phyloP scores from a whole-genome alignment of 2,888 invertebrate species.

The Watsonalla binaria region DNA sequence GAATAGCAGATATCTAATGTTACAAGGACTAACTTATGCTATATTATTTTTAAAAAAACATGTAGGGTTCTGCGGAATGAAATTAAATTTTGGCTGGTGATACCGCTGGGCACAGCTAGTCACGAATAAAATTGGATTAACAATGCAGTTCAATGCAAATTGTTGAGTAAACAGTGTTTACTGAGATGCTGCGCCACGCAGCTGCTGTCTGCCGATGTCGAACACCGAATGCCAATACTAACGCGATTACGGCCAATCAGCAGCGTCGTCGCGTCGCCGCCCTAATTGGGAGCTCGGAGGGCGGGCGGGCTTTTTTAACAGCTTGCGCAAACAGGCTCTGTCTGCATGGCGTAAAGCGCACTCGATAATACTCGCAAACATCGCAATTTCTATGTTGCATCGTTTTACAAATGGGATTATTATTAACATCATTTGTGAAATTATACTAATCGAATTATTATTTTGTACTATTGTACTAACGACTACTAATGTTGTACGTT shows the following conservation, averaged over 20 bases:
- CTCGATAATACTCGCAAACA: neutral
- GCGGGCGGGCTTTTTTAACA: constrained; percentile 71
- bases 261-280: constrained; percentile 69
- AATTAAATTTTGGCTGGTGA: too few relatives aligned
- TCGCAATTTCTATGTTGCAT: neutral
- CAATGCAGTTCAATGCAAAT: neutral
- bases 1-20: too few relatives aligned
- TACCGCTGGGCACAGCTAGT: too few relatives aligned
- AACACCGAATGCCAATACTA: constrained; percentile 70
- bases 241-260: constrained; percentile 77
- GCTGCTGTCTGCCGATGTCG: constrained; percentile 9
- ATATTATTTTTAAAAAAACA: too few relatives aligned
- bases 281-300: constrained; percentile 74
- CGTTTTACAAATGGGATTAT: neutral
- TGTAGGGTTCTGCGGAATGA: too few relatives aligned
- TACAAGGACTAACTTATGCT: too few relatives aligned
- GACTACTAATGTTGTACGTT: too few relatives aligned
- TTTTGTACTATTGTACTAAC: too few relatives aligned
- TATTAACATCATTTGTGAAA: neutral
- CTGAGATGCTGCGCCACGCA: constrained; percentile 22
- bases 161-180: constrained; percentile 19
- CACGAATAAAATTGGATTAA: neutral
- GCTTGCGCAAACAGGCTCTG: constrained; percentile 61
- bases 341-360: neutral
- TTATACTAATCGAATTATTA: too few relatives aligned